Base-by-base conservation (phyloP, 2,888 invertebrate genomes). In the Anorthoa munda region DNA sequence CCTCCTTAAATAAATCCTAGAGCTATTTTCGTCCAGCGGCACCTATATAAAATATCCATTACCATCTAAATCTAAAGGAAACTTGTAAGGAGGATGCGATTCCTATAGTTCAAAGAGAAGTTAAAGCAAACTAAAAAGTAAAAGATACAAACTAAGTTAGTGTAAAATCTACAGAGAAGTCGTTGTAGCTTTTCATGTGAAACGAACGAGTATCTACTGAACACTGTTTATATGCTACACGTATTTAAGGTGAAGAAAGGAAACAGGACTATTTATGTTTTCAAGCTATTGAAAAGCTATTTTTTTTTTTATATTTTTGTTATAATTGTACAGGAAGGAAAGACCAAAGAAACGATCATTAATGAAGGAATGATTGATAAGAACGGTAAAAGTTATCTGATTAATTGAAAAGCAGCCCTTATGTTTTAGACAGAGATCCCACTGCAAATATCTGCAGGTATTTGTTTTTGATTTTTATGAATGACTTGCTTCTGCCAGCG, bases 141-240 rank as follows among this genome's bases (percentile, higher is more conserved):
- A 76, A 76, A 85, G 69, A 74, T 75, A 79, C 72, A 82, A 87
- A 85, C 82, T 80, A 76, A 79, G 82, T 84, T 81, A 84, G 81
- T 81, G 79, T 68, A 84, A 84, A 84, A 84, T 83, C 75, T 78
- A 69, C 79, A 66, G 73, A 81, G 72, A 75, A 87, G 81, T 88
- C 86, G 83, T 81, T 87, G 78, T 75, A 78, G 64, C 72, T 66
- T 75, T 83, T 77, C 83, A 82, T 83, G 83, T 79, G 84, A 75
- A 85, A 83, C 85, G 77, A 76, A 80, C 50, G 12, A 21, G 55
- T 77, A 71, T 58, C 46, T 83, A 70, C 70, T 72, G 60, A 75
- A 78, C 75, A 75, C 81, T 83, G 77, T 77, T 77, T 76, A 51
- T 72, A 59, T 64, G 31, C 13, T 70, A 48, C 48, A 61, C 18